A percentile compares a stretch with the other conserved stretches of the same genome.
Conservation (phyloP, 1,140 invertebrate genomes). For the Meloidogyne floridensis region DNA sequence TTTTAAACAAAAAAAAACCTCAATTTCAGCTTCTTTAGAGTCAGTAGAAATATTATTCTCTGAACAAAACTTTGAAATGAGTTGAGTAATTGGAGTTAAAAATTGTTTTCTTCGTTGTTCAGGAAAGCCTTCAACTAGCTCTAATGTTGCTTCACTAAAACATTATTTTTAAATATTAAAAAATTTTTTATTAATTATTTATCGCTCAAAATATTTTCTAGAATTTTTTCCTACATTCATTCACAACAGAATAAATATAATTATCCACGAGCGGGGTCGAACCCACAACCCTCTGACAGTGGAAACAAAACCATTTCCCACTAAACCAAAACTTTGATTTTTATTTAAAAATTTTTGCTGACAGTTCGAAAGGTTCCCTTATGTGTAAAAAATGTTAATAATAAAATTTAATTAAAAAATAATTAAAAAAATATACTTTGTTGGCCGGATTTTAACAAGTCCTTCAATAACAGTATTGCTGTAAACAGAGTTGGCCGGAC, state of each 20-base stretch:
- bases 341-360: too few relatives aligned
- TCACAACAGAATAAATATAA: too few relatives aligned
- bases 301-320: too few relatives aligned
- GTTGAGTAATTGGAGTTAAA: not conserved
- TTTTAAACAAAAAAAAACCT: not conserved
- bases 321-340: too few relatives aligned
- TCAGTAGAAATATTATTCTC: conserved; percentile 16
- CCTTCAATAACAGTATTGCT: conserved; percentile 42
- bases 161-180: not conserved
- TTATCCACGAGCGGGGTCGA: too few relatives aligned
- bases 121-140: conserved; percentile 25
- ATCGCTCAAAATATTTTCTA: too few relatives aligned
- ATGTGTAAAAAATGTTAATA: too few relatives aligned
- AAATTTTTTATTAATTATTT: not conserved
- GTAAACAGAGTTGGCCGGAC: conserved; percentile 31
- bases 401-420: not conserved
- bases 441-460: conserved; percentile 33
- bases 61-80: conserved; percentile 25
- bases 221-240: too few relatives aligned
- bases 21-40: not conserved
- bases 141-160: conserved; percentile 34
- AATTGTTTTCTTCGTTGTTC: conserved; percentile 32
- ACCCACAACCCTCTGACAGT: too few relatives aligned
- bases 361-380: too few relatives aligned
- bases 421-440: conserved; percentile 22